phyloP scores from a whole-genome alignment of 2,888 invertebrate genomes.

The Eilema griseolum region DNA sequence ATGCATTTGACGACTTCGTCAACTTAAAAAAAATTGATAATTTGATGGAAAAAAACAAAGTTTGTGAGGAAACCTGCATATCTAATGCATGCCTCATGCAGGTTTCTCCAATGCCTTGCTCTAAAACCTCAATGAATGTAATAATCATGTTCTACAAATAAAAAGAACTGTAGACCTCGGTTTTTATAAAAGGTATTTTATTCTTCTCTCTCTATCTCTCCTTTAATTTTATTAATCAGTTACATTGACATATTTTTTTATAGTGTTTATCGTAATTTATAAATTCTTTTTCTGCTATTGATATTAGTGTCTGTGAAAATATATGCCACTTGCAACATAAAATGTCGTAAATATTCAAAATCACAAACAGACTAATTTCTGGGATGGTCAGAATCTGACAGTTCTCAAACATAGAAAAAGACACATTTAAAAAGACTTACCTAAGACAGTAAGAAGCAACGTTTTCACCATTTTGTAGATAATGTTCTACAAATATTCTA shows the following conservation, averaged over 20 bases:
- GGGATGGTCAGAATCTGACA: neutral
- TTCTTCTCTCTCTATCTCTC: neutral
- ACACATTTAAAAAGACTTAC: neutral
- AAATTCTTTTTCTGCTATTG: neutral
- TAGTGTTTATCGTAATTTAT: neutral
- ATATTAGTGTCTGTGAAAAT: neutral
- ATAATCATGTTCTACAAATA: neutral
- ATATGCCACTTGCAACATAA: neutral
- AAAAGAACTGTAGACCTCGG: neutral
- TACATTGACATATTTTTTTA: neutral
- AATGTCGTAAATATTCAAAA: neutral
- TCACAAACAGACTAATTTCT: neutral
- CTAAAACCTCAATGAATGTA: neutral
- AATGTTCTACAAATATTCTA: no score
- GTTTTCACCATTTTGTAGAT: no score
- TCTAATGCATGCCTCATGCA: neutral
- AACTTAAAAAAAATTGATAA: no score
- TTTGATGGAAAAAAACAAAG: no score
- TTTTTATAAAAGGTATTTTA: neutral
- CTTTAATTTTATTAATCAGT: neutral
- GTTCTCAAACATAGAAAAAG: neutral
- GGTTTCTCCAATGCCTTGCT: neutral
- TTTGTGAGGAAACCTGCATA: neutral
- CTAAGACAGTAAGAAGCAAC: no score
- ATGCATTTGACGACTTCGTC: no score